Evolutionary conservation across 2,888 invertebrate genomes (phyloP).

Genomic region (Notodonta ziczac): DNA sequence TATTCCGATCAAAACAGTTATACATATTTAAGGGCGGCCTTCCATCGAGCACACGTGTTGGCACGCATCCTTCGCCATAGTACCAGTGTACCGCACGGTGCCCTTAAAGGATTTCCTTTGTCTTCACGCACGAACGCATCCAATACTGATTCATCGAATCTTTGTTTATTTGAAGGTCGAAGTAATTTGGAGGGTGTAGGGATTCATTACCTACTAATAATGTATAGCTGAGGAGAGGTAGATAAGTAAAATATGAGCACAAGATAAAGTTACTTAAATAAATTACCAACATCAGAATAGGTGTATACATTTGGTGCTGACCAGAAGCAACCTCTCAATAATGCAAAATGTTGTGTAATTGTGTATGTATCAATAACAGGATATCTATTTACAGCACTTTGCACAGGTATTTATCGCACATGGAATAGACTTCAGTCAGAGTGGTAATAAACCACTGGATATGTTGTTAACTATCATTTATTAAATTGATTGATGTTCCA

Average conservation of each 20-base stretch:
- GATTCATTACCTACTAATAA: background rate
- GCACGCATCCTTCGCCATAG: slow-evolving; percentile 51
- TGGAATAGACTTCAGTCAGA: background rate
- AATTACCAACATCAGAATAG: too few species aligned
- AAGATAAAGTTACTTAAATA: too few species aligned
- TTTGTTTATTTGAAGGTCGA: slow-evolving; percentile 15
- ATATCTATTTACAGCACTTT: too few species aligned
- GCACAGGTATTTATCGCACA: background rate
- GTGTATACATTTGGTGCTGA: too few species aligned
- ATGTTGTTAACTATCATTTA: background rate
- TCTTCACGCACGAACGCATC: slow-evolving; percentile 43
- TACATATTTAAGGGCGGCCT: slow-evolving; percentile 41
- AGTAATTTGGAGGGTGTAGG: slow-evolving; percentile 1
- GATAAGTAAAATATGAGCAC: background rate
- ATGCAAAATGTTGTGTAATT: too few species aligned
- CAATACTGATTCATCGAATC: slow-evolving; percentile 12
- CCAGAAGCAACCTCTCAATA: too few species aligned
- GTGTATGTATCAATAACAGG: too few species aligned
- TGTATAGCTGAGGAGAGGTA: background rate
- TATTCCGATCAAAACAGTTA: slow-evolving; percentile 36
- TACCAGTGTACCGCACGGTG: slow-evolving; percentile 17
- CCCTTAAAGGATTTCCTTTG: slow-evolving; percentile 53
- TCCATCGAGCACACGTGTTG: slow-evolving; percentile 46
- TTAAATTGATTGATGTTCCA: slow-evolving; percentile 3
- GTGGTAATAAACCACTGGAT: background rate